Conservation (phyloP, 2,888 invertebrate genomes). For the Sisyra terminalis region DNA sequence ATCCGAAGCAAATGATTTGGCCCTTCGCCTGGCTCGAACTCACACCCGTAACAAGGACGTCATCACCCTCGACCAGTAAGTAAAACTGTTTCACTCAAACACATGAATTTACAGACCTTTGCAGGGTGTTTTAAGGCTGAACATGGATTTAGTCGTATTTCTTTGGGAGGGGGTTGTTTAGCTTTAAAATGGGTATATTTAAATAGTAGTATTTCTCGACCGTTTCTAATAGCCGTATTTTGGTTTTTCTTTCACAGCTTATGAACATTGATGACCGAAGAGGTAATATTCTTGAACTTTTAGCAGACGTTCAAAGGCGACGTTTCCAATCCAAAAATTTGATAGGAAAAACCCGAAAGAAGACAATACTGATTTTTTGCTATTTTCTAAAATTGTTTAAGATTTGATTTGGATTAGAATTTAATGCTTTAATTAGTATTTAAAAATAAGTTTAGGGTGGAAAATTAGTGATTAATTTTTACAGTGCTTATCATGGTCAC, state of each 20-base stretch:
- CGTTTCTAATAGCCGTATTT: background rate
- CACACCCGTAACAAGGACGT: constrained; percentile 82
- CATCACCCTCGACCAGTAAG: constrained; percentile 94
- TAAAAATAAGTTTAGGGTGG: constrained; percentile 5
- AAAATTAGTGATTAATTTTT: constrained; percentile 27
- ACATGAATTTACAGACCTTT: background rate
- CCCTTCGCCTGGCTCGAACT: constrained; percentile 74
- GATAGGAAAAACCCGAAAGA: no score
- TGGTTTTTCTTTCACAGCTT: background rate
- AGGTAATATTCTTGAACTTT: no score
- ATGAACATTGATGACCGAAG: no score
- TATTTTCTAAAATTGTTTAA: no score
- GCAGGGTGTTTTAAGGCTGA: background rate
- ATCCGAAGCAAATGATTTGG: constrained; percentile 97
- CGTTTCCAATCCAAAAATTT: no score
- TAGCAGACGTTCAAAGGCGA: no score
- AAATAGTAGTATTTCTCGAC: background rate
- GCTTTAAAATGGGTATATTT: background rate
- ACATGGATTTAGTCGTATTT: background rate
- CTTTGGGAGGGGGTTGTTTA: background rate
- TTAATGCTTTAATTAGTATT: background rate
- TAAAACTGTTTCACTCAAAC: constrained; percentile 18
- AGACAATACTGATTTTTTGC: no score
- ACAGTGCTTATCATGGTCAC: constrained; percentile 98
- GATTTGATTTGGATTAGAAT: no score